phyloP scores from a whole-genome alignment of 2,797 vertebrate genomes.

The Phalanger gymnotis region DNA sequence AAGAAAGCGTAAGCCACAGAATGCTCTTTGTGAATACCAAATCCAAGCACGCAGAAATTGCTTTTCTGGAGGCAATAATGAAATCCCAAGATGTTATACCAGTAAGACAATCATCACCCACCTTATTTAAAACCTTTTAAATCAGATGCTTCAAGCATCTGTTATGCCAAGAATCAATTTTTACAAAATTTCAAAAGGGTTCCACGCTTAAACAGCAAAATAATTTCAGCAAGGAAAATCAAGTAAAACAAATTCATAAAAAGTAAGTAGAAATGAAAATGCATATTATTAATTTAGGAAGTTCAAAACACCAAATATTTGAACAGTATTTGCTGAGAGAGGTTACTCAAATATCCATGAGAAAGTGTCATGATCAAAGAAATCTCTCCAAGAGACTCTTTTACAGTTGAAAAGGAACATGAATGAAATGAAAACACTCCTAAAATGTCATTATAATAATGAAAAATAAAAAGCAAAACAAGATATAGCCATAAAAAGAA shows the following conservation, averaged over 20 bases:
- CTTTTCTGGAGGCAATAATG: neutral
- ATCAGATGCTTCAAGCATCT: neutral
- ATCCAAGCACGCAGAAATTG: neutral
- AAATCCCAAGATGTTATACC: conserved; percentile 11
- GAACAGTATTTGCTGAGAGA: neutral
- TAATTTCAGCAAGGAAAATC: conserved; percentile 13
- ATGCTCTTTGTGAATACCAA: neutral
- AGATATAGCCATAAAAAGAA: neutral
- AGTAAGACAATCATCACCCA: neutral
- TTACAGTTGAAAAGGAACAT: neutral
- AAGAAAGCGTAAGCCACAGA: neutral
- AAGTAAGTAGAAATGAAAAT: neutral
- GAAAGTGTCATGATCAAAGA: neutral
- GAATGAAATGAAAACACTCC: neutral
- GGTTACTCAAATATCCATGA: neutral
- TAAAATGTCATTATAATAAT: neutral
- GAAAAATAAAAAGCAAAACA: neutral
- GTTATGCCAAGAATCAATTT: conserved; percentile 14
- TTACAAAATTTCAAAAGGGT: neutral
- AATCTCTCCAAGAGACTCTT: neutral
- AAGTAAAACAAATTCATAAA: neutral
- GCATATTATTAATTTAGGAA: neutral
- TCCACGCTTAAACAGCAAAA: neutral
- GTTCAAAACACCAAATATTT: neutral
- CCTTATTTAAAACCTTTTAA: neutral